Percentiles rank a stretch among this genome's conserved stretches.
Conservation (phyloP, 2,888 invertebrate species). For the Clanis bilineata region DNA sequence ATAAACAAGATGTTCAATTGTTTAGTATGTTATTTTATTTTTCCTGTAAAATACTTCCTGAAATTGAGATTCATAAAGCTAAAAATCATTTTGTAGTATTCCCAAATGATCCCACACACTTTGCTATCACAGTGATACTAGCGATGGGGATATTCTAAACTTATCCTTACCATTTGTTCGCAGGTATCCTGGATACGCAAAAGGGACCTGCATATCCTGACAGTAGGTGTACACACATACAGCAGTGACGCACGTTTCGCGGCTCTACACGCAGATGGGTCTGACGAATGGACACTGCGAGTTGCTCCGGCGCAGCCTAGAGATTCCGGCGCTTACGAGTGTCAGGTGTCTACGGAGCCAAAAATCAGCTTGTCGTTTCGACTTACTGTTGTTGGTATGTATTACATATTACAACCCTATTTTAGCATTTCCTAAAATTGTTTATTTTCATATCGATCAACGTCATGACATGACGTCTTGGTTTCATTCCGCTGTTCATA, state of each 20-base stretch:
- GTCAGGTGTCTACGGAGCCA: conserved; percentile 95
- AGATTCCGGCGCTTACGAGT: conserved; percentile 94
- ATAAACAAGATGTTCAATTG: not conserved
- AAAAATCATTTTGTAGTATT: no score
- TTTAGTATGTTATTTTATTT: no score
- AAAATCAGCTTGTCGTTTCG: conserved; percentile 90
- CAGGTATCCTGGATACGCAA: conserved; percentile 94
- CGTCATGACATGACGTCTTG: no score
- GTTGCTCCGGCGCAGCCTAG: conserved; percentile 84
- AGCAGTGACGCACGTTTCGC: conserved; percentile 85
- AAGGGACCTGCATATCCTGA: conserved; percentile 88
- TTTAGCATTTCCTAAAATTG: no score
- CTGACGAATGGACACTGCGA: conserved; percentile 85
- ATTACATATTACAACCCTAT: not conserved
- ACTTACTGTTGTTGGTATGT: conserved; percentile 89
- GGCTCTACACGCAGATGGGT: conserved; percentile 83
- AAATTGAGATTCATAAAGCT: no score
- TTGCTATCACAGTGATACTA: no score
- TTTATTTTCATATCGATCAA: no score
- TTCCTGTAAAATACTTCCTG: no score
- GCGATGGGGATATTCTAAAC: no score
- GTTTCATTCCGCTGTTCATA: no score
- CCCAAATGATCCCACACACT: no score
- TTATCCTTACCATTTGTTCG: conserved; percentile 5
- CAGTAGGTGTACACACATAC: conserved; percentile 84